A percentile compares a stretch with the other conserved stretches of the same genome.
Evolutionary conservation across 30 jellyfish, hydroid and myxozoan species (phyloP).

Genomic region (Aurelia coerulea): DNA sequence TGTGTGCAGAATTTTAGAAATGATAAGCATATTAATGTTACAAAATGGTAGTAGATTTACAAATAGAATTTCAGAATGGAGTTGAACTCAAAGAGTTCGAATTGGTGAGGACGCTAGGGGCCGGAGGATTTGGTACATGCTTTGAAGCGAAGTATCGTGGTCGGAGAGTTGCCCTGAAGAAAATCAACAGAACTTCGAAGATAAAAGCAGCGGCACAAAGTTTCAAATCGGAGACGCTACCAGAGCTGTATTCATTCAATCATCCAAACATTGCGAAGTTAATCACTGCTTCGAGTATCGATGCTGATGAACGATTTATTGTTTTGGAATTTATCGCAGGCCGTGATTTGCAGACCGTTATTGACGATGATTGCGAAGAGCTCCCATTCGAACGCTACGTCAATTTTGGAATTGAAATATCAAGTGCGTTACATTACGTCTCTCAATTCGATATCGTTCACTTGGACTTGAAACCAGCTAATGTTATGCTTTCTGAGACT

Average conservation of each 20-base stretch:
- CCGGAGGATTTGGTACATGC: conserved; percentile 98
- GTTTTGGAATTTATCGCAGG: conserved; percentile 83
- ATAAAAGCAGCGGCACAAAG: conserved; percentile 81
- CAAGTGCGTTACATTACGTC: conserved; percentile 80
- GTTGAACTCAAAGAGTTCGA: conserved; percentile 59
- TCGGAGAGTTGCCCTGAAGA: conserved; percentile 72
- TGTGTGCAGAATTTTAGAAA: too few relatives aligned
- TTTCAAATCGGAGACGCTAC: conserved; percentile 73
- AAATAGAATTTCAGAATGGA: not conserved
- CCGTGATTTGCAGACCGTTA: conserved; percentile 64
- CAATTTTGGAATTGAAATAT: conserved; percentile 61
- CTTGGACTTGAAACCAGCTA: conserved; percentile 92
- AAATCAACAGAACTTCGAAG: conserved; percentile 79
- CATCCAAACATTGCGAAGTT: conserved; percentile 75
- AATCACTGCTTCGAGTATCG: conserved; percentile 63
- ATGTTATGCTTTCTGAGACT: conserved; percentile 64
- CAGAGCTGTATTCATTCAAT: conserved; percentile 62
- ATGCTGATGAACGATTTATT: conserved; percentile 54
- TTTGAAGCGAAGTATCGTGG: conserved; percentile 74
- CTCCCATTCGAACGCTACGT: conserved; percentile 33
- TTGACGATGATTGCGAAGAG: conserved; percentile 62
- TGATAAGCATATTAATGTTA: too few relatives aligned
- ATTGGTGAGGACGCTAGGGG: conserved; percentile 72
- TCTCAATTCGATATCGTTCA: conserved; percentile 65
- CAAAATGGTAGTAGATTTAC: conserved; percentile 59